Percentiles rank a stretch among this genome's conserved stretches.
Evolutionary conservation across 2,888 invertebrate species (phyloP).

Genomic region (Galerucella pusilla): DNA sequence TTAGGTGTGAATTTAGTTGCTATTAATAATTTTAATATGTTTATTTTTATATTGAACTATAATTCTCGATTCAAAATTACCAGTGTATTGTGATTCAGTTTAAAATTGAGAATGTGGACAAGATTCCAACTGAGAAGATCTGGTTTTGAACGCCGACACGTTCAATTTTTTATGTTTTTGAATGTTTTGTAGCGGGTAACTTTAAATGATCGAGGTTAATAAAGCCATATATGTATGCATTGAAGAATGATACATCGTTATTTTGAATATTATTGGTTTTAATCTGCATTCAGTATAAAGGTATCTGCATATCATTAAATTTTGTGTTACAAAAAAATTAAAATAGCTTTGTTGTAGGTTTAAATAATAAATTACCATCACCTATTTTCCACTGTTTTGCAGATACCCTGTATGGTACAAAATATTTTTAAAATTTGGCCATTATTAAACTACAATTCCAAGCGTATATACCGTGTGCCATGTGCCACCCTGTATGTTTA

Average conservation of each 20-base stretch:
- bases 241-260: neutral
- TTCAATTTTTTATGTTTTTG: slow-evolving; percentile 19
- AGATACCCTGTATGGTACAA: too few species aligned
- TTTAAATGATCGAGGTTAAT: slow-evolving; percentile 8
- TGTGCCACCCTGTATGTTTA: too few species aligned
- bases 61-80: slow-evolving; percentile 20
- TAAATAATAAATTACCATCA: too few species aligned
- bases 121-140: slow-evolving; percentile 21
- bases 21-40: slow-evolving; percentile 25
- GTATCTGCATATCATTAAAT: neutral
- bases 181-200: slow-evolving; percentile 16
- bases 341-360: neutral
- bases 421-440: too few species aligned
- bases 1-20: slow-evolving; percentile 19
- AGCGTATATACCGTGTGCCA: too few species aligned
- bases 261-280: slow-evolving; percentile 1
- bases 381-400: too few species aligned
- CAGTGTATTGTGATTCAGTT: slow-evolving; percentile 22
- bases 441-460: too few species aligned
- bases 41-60: slow-evolving; percentile 21
- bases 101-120: slow-evolving; percentile 20
- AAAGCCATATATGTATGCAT: neutral
- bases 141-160: slow-evolving; percentile 23
- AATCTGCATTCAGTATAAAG: neutral
- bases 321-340: neutral